A percentile compares a stretch with the other conserved stretches of the same genome.
These are phyloP conservation scores for Sepiola atlantica DNA, from an alignment of 2,888 invertebrate species.

Conservation along the genomic window DNA sequence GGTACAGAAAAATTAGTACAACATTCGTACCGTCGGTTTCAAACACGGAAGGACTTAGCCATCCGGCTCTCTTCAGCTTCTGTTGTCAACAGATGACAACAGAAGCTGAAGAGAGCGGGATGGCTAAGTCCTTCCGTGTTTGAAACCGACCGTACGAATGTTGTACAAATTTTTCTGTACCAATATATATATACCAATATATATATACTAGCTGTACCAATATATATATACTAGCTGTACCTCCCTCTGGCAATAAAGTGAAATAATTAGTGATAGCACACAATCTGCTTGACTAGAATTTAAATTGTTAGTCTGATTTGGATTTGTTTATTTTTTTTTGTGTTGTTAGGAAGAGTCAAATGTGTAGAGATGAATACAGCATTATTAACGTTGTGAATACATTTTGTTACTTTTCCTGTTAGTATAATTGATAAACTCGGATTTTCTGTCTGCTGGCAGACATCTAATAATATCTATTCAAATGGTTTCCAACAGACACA, in stretches of 20 bases:
- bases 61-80: no score
- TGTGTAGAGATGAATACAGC: not conserved
- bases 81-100: no score
- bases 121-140: no score
- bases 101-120: no score
- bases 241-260: not conserved
- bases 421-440: not conserved
- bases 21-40: no score
- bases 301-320: not conserved
- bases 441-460: not conserved
- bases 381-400: not conserved
- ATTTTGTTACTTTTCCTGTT: not conserved
- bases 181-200: no score
- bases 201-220: no score
- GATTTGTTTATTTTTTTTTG: not conserved
- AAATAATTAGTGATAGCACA: not conserved
- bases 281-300: not conserved
- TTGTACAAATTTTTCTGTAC: no score
- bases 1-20: no score
- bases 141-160: no score
- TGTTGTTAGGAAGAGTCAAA: not conserved
- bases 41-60: no score
- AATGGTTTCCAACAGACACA: not conserved
- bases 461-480: not conserved
- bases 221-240: no score